Evolutionary conservation across 2,113 vertebrate species (phyloP), one percentile per base, ranked within the genome.

Genomic region (Varanus komodoensis): DNA sequence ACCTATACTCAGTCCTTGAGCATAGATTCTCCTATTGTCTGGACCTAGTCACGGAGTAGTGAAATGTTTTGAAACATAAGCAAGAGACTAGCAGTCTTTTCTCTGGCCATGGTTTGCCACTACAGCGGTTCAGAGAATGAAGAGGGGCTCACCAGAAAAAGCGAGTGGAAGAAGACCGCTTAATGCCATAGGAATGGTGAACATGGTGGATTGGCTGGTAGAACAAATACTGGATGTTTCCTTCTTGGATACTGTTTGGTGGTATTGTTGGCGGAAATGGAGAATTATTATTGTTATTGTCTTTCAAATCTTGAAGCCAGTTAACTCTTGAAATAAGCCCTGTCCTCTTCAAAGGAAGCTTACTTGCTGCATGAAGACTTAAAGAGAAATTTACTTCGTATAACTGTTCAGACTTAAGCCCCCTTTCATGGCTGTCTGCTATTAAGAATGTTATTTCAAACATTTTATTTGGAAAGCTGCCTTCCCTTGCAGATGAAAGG

Each of bases 401-500:
- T 94, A 93, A 93, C 90, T 95, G 87, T 88, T 95, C 90, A 87
- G 93, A 89, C 84, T 95, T 95, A 85, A 91, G 92, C 77, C 50
- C 89, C 68, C 91, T 89, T 89, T 96, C 1, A 8, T 91, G 94
- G 83, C 67, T 82, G 19, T 0, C 0, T 89, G 82, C 90, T 93
- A 69, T 84, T 90, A 88, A 93, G 87, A 90, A 87, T 94, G 93
- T 94, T 27, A 84, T 96, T 96, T 96, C 92, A 94, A 94, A 95
- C 93, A 89, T 95, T 94, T 94, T 96, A 93, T 38, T 91, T 95
- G 92, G 88, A 91, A 96, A 94, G 91, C 86, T 83, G 84, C 91
- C 86, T 87, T 92, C 95, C 91, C 88, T 78, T 87, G 84, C 84
- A 96, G 95, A 97, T 97, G 90, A 97, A 97, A 97, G 97, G 91